Conservation (phyloP, 2,888 invertebrate genomes). For the Machimus rusticus region DNA sequence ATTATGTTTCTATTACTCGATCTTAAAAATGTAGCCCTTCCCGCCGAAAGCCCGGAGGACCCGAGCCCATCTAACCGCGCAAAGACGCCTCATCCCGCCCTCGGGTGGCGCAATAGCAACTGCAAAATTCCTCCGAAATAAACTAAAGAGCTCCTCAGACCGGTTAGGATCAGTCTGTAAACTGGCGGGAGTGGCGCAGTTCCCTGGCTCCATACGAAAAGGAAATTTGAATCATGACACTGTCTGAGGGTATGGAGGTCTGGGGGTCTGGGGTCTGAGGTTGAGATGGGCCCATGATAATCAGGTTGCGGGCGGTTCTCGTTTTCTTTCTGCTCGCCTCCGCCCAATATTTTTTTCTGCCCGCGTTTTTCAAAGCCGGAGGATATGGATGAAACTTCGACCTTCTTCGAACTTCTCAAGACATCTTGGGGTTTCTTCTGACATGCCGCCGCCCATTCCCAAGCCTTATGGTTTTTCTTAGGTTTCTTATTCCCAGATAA, state of each 20-base stretch:
- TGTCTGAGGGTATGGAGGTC: no score
- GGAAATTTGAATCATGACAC: slow-evolving; percentile 27
- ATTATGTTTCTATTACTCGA: slow-evolving; percentile 24
- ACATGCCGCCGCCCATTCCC: background rate
- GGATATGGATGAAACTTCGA: background rate
- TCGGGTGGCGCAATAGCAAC: background rate
- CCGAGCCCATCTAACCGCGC: background rate
- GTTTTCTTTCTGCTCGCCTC: background rate
- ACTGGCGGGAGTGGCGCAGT: background rate
- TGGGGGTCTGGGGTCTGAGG: no score
- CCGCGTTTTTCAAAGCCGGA: background rate
- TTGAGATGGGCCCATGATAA: background rate
- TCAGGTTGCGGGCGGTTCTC: slow-evolving; percentile 5
- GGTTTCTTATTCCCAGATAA: background rate
- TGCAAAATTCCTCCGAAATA: slow-evolving; percentile 3
- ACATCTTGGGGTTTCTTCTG: background rate
- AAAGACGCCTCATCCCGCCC: background rate
- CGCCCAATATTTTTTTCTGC: background rate
- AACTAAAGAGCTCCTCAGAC: slow-evolving; percentile 10
- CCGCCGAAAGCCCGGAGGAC: background rate
- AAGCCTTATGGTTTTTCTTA: background rate
- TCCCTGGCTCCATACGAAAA: background rate
- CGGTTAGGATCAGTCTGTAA: background rate
- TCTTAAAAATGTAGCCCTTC: slow-evolving; percentile 1
- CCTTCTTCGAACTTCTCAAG: background rate